phyloP scores from a whole-genome alignment of 2,888 invertebrate genomes.

The Notodonta dromedarius region DNA sequence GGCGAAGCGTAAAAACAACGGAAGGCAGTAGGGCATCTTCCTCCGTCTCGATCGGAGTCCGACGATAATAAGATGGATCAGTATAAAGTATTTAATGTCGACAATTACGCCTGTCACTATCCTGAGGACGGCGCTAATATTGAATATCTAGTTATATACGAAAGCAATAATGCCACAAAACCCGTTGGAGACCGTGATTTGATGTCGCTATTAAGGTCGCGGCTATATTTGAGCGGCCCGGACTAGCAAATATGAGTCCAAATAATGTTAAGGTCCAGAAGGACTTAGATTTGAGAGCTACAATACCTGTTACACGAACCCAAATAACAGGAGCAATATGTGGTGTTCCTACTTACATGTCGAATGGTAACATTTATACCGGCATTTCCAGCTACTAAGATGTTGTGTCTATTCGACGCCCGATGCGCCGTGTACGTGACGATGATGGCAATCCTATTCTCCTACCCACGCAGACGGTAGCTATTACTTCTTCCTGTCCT shows the following conservation, averaged over 20 bases:
- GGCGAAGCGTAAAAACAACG: background rate
- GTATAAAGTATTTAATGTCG: background rate
- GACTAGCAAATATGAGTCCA: background rate
- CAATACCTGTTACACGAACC: background rate
- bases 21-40: background rate
- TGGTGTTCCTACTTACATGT: background rate
- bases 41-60: background rate
- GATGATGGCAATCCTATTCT: too few species aligned
- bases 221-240: constrained; percentile 1
- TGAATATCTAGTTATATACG: constrained; percentile 2
- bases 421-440: too few species aligned
- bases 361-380: background rate
- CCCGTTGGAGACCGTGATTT: background rate
- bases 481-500: background rate
- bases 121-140: background rate
- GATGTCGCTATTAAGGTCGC: constrained; percentile 1
- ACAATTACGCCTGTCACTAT: background rate
- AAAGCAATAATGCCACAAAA: background rate
- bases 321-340: background rate
- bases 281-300: background rate
- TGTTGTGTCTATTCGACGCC: too few species aligned
- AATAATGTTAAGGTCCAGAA: background rate
- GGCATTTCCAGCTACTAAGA: background rate
- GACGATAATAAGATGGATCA: background rate
- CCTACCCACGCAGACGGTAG: background rate